Evolutionary conservation across 2,888 invertebrate genomes (phyloP).

Genomic region (Drosophila bunnanda): DNA sequence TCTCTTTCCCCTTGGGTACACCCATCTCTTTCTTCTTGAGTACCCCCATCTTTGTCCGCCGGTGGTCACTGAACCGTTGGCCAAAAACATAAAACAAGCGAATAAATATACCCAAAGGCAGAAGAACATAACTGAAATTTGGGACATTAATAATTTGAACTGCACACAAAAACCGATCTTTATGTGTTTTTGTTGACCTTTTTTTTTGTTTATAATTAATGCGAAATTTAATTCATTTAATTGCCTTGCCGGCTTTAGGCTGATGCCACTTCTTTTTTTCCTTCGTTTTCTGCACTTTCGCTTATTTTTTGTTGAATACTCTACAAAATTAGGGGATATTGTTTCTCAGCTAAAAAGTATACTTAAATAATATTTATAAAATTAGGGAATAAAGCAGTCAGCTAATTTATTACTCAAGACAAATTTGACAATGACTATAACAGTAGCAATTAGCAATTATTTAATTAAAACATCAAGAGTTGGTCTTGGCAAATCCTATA

Average conservation of each 20-base stretch:
- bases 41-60: constrained; percentile 6
- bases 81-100: constrained; percentile 50
- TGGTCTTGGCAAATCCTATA: neutral
- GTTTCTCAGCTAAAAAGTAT: neutral
- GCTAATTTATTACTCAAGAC: neutral
- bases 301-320: constrained; percentile 11
- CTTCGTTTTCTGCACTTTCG: constrained; percentile 27
- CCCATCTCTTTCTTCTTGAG: neutral
- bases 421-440: no score
- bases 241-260: constrained; percentile 56
- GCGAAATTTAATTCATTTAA: constrained; percentile 74
- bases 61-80: constrained; percentile 68
- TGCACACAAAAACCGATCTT: constrained; percentile 43
- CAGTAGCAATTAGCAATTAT: no score
- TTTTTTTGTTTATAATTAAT: constrained; percentile 62
- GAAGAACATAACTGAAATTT: constrained; percentile 11
- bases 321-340: neutral
- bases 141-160: constrained; percentile 54
- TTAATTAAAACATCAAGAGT: neutral
- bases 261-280: constrained; percentile 17
- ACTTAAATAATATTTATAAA: neutral
- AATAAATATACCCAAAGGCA: constrained; percentile 57
- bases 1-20: neutral
- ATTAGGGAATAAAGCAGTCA: neutral
- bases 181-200: constrained; percentile 6